Evolutionary conservation across 2,113 vertebrate species (phyloP), one percentile per base, ranked within the genome.

Genomic region (Oryzias curvinotus): DNA sequence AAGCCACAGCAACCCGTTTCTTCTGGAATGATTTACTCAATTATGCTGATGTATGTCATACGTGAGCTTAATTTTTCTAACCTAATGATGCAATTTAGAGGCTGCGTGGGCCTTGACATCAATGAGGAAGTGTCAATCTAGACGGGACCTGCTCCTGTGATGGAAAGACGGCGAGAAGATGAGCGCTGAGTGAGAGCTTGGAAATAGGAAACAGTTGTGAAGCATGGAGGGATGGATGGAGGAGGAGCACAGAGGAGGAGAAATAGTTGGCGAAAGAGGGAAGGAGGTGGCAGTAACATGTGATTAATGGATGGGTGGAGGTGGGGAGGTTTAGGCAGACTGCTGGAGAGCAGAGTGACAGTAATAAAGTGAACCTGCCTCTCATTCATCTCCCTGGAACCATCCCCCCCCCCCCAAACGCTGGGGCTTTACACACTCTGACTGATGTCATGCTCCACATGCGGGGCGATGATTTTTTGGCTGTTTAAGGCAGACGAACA

Each of bases 311-410:
- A 86, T 72, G 78, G 82, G 78, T 85, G 85, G 85, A 81, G 82
- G 81, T 85, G 73, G 79, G 85, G 86, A 97, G 94, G 96, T 95
- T 95, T 94, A 95, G 93, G 94, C 94, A 95, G 93, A 95, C 93
- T 95, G 93, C 94, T 93, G 94, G 94, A 94, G 95, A 96, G 94
- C 93, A 93, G 95, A 96, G 94, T 96, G 95, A 97, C 95, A 96
- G 95, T 97, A 96, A 97, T 96, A 97, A 97, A 97, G 95, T 95
- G 93, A 93, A 93, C 93, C 91, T 93, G 94, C 94, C 93, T 94
- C 92, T 93, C 94, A 97, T 97, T 96, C 95, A 95, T 97, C 95
- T 97, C 95, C 94, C 93, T 96, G 94, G 96, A 92, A 94, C 93
- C 95, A 91, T 95, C 89, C 86, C 79, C 81, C 59, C 75, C 81